phyloP scores from a whole-genome alignment of 2,113 vertebrate genomes.

The Anoplopoma fimbria region DNA sequence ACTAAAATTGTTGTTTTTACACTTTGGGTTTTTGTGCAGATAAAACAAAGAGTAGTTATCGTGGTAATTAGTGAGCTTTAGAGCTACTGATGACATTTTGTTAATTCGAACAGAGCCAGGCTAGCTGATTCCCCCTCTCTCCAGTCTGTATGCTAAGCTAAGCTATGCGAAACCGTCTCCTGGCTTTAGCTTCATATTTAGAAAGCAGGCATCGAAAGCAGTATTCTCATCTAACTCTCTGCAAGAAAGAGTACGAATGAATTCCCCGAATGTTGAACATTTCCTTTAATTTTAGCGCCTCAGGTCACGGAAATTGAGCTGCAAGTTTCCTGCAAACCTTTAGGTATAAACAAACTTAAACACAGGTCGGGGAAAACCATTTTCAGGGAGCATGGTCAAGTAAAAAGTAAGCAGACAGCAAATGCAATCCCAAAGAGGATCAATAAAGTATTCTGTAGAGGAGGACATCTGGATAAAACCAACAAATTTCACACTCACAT shows the following conservation, averaged over 20 bases:
- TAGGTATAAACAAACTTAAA: conserved; percentile 10
- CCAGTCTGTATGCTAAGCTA: not conserved
- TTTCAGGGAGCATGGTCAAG: not conserved
- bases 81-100: not conserved
- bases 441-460: conserved; percentile 13
- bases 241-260: not conserved
- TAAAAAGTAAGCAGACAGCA: not conserved
- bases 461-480: not conserved
- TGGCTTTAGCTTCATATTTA: not conserved
- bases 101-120: not conserved
- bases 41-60: not conserved
- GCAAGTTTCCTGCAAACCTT: conserved; percentile 14
- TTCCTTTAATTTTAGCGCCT: conserved; percentile 6
- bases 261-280: not conserved
- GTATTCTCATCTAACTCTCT: not conserved
- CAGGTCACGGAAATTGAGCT: conserved; percentile 10
- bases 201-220: not conserved
- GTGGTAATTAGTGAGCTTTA: conserved; percentile 14
- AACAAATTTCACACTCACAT: conserved; percentile 12
- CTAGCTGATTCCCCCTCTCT: not conserved
- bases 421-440: conserved; percentile 2
- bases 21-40: not conserved
- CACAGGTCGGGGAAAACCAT: not conserved
- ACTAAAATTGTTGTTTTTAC: not conserved
- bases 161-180: not conserved